phyloP scores from a whole-genome alignment of 2,113 vertebrate species.

The Paradisaea rubra region DNA sequence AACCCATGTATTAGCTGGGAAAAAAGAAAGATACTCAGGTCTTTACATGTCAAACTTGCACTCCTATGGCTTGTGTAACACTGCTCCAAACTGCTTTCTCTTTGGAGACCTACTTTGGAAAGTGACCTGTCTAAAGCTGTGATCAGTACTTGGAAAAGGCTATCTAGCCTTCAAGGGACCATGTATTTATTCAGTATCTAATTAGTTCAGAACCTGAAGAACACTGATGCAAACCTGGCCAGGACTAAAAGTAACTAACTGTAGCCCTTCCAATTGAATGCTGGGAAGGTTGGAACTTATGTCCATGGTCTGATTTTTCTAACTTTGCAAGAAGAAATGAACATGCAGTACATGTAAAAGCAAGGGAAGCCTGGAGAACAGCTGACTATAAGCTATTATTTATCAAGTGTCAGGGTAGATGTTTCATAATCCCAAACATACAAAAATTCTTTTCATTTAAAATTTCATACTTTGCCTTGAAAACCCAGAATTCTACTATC shows the following conservation, averaged over 20 bases:
- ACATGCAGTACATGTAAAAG: not conserved
- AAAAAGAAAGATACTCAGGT: not conserved
- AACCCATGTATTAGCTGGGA: not conserved
- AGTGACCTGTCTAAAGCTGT: not conserved
- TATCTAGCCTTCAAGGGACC: not conserved
- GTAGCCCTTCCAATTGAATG: not conserved
- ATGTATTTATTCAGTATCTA: not conserved
- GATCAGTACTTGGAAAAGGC: not conserved
- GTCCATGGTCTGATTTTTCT: not conserved
- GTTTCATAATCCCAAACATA: not conserved
- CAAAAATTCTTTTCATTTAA: not conserved
- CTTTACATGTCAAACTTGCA: not conserved
- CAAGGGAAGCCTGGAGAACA: not conserved
- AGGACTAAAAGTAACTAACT: not conserved
- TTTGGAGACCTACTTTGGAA: not conserved
- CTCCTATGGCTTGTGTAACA: not conserved
- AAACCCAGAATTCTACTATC: not conserved
- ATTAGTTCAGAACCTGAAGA: not conserved
- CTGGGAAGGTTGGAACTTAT: not conserved
- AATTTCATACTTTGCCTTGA: not conserved
- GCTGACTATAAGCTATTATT: not conserved
- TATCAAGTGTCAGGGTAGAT: not conserved
- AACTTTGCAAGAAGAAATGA: not conserved
- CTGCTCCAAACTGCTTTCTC: not conserved
- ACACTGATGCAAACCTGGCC: not conserved